Evolutionary conservation across 2,888 invertebrate species (phyloP).

Genomic region (Meliscaeva auricollis): DNA sequence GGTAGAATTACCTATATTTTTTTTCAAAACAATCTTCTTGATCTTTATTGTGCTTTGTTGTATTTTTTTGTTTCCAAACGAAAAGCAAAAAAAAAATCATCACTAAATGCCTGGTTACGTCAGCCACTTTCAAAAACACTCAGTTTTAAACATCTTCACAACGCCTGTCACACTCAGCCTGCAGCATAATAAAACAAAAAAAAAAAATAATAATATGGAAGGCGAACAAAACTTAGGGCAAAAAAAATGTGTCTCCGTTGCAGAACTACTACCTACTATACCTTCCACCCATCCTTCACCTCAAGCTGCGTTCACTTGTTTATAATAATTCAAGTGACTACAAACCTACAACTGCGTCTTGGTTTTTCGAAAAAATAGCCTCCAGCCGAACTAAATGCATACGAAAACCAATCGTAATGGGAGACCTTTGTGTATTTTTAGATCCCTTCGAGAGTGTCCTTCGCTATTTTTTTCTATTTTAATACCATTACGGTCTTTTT

Average conservation of each 20-base stretch:
- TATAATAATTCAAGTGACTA: slow-evolving; percentile 40
- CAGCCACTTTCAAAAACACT: slow-evolving; percentile 54
- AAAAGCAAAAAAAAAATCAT: not conserved
- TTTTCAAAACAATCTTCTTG: not conserved
- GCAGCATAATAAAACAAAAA: too few relatives aligned
- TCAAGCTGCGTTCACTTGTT: slow-evolving; percentile 55
- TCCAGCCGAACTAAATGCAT: slow-evolving; percentile 49
- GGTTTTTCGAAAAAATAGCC: slow-evolving; percentile 38
- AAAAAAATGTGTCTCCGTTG: slow-evolving; percentile 43
- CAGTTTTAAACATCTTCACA: slow-evolving; percentile 2
- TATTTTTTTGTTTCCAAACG: not conserved
- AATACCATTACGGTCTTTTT: slow-evolving; percentile 41
- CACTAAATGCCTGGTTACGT: slow-evolving; percentile 19
- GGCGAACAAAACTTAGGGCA: slow-evolving; percentile 1
- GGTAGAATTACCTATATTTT: too few relatives aligned
- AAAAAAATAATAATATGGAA: slow-evolving; percentile 8
- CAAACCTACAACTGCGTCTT: slow-evolving; percentile 20
- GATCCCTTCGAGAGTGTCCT: slow-evolving; percentile 59
- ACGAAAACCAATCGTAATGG: slow-evolving; percentile 38
- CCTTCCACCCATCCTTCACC: slow-evolving; percentile 51
- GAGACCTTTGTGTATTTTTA: slow-evolving; percentile 61
- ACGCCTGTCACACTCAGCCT: slow-evolving; percentile 30
- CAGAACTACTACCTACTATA: slow-evolving; percentile 15
- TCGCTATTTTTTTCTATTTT: slow-evolving; percentile 39
- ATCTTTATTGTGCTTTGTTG: not conserved